phyloP scores from a whole-genome alignment of 2,113 vertebrate genomes.

The Eretmochelys imbricata region DNA sequence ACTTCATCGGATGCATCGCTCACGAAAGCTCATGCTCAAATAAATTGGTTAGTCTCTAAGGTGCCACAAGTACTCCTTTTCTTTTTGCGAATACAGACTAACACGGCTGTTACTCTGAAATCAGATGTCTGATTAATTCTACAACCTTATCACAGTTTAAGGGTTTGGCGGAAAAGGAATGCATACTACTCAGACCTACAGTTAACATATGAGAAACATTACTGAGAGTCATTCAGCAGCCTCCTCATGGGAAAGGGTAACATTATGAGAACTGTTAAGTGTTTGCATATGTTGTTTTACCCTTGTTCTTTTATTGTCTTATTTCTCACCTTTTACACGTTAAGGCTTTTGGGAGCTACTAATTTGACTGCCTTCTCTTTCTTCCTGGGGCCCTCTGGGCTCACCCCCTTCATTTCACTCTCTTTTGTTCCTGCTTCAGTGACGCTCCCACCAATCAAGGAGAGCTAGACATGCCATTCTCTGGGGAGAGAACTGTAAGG shows the following conservation, averaged over 20 bases:
- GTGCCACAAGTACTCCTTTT: too few relatives aligned
- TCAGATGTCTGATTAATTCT: constrained; percentile 60
- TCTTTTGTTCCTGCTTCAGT: constrained; percentile 33
- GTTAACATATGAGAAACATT: constrained; percentile 72
- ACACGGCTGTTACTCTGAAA: too few relatives aligned
- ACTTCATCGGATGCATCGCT: too few relatives aligned
- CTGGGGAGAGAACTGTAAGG: not conserved
- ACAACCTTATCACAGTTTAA: not conserved
- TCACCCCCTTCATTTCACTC: not conserved
- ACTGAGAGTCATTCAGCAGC: constrained; percentile 57
- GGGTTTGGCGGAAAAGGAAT: constrained; percentile 47
- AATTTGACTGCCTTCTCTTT: constrained; percentile 63
- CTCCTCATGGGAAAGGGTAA: constrained; percentile 65
- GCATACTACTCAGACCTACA: constrained; percentile 44
- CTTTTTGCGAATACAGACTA: too few relatives aligned
- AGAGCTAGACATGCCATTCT: not conserved
- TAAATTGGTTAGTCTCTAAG: too few relatives aligned
- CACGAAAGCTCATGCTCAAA: too few relatives aligned
- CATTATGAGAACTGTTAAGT: constrained; percentile 68
- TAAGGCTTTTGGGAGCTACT: constrained; percentile 34
- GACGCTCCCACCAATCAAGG: constrained; percentile 37
- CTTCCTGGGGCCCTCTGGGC: constrained; percentile 40
- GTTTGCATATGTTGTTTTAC: constrained; percentile 71
- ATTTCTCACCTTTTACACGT: constrained; percentile 40
- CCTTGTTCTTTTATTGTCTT: constrained; percentile 70